Percentiles rank a stretch among this genome's conserved stretches.
Evolutionary conservation across 2,888 invertebrate genomes (phyloP).

Genomic region (Euplagia quadripunctaria): DNA sequence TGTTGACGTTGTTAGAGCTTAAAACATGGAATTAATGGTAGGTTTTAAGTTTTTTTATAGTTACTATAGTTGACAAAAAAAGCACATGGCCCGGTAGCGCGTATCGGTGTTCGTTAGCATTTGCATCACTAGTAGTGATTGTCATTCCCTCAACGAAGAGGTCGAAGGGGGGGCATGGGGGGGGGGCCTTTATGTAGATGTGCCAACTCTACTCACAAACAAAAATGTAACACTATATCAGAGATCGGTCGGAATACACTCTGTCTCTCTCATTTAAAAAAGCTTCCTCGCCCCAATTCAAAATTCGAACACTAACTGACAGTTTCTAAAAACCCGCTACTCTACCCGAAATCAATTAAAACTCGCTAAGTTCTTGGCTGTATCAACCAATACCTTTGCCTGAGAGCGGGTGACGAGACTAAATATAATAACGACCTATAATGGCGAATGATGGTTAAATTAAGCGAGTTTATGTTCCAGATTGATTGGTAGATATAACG

Average conservation of each 20-base stretch:
- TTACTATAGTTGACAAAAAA: too few species aligned
- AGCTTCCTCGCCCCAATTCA: not conserved
- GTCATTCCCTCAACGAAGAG: too few species aligned
- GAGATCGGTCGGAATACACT: too few species aligned
- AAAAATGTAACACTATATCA: not conserved
- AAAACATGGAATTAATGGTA: not conserved
- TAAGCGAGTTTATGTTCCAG: slow-evolving; percentile 75
- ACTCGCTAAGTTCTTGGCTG: slow-evolving; percentile 31
- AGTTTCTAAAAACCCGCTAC: slow-evolving; percentile 13
- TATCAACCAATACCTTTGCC: slow-evolving; percentile 29
- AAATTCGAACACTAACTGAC: slow-evolving; percentile 17
- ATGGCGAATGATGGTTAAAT: slow-evolving; percentile 76
- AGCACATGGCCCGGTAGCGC: too few species aligned
- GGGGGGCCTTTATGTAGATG: too few species aligned
- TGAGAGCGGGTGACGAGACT: slow-evolving; percentile 53
- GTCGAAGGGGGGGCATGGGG: too few species aligned
- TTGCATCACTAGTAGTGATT: too few species aligned
- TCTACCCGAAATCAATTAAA: slow-evolving; percentile 43
- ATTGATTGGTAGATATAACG: slow-evolving; percentile 73
- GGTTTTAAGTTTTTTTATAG: too few species aligned
- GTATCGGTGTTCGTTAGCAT: too few species aligned
- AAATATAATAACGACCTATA: slow-evolving; percentile 76
- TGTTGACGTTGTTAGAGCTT: not conserved
- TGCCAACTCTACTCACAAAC: not conserved
- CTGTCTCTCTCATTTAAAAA: not conserved